Evolutionary conservation across 2,888 invertebrate genomes (phyloP), one percentile per base, ranked within the genome.

Genomic region (Eurois occulta): DNA sequence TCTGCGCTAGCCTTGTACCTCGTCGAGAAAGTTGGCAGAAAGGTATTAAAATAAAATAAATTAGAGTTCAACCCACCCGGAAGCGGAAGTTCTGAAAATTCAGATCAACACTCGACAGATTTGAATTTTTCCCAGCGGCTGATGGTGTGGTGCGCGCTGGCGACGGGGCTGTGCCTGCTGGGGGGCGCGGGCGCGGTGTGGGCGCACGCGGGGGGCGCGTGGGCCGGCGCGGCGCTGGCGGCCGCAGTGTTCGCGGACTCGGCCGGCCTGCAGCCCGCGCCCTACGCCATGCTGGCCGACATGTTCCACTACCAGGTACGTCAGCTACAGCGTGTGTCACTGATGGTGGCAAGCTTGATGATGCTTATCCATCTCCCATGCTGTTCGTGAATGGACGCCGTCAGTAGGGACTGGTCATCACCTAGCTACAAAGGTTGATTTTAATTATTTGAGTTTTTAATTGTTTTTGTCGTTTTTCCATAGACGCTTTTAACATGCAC

Each of bases 231-330:
- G 16, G 93, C 91, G 77, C 89, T 94, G 65, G 92, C 91, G 3
- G 89, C 76, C n/a, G 95, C 94, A 10, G 93, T 94, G 35, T 92
- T 92, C 38, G 93, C 93, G 0, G 95, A 95, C 92, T 93, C 94
- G 60, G 92, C 90, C 8, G 95, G 94, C 13, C 88, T 95, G 84
- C 95, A 95, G 89, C 93, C 95, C 43, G 95, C 94, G 81, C 94
- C 95, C 7, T 95, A 95, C 90, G 94, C 95, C 32, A 84, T 95
- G 88, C 88, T 94, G 13, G 91, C 93, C 0, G 95, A 95, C 80
- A 94, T 95, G 94, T 95, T 95, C 87, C 88, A 91, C 62, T 95
- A 95, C 77, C 88, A 94, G 93, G 95, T 95, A 35, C 5, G 32
- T 13, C n/a, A n/a, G 55, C n/a, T 11, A 4, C 10, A 52, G 52